phyloP scores from a whole-genome alignment of 2,888 invertebrate genomes.

The Erebia ligea region DNA sequence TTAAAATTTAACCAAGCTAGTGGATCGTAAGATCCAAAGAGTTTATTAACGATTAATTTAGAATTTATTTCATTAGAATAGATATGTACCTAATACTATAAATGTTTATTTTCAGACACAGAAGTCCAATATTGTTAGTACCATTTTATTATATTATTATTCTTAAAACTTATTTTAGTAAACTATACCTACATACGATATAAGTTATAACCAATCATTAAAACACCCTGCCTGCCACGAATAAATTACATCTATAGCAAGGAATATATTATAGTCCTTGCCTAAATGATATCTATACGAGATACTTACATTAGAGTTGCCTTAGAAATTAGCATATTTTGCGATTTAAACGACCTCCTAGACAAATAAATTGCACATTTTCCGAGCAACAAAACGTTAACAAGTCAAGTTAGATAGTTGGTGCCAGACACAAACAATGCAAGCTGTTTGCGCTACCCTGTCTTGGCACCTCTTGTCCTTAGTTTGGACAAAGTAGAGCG shows the following conservation, averaged over 20 bases:
- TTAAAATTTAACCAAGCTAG: too few species aligned
- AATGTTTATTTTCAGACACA: constrained; percentile 22
- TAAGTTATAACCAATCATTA: too few species aligned
- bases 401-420: constrained; percentile 28
- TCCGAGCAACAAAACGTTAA: constrained; percentile 35
- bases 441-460: background rate
- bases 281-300: too few species aligned
- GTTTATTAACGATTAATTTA: too few species aligned
- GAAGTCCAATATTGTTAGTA: constrained; percentile 27
- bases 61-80: background rate
- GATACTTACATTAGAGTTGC: too few species aligned
- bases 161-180: background rate
- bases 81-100: constrained; percentile 1
- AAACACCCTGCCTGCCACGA: too few species aligned
- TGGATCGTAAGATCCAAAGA: too few species aligned
- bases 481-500: constrained; percentile 4
- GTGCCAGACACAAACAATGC: constrained; percentile 1
- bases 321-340: background rate
- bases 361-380: constrained; percentile 22
- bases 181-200: too few species aligned
- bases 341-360: background rate
- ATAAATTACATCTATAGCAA: too few species aligned
- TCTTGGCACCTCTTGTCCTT: constrained; percentile 5
- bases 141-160: constrained; percentile 12
- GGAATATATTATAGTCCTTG: too few species aligned